Conservation (phyloP, 2,797 vertebrate species). For the Cyprinella venusta region DNA sequence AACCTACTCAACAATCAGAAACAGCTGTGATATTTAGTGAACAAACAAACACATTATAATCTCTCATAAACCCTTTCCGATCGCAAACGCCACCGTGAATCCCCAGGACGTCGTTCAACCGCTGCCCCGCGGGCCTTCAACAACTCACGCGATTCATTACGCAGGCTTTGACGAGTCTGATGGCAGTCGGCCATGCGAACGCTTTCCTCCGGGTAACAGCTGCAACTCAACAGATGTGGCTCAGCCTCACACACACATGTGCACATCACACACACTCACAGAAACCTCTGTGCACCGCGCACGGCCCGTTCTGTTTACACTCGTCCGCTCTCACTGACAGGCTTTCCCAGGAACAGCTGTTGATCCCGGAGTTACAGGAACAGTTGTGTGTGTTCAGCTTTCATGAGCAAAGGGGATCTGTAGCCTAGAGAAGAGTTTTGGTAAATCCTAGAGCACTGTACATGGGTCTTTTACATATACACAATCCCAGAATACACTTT, state of each 20-base stretch:
- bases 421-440: not conserved
- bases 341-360: not conserved
- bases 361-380: not conserved
- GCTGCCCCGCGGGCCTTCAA: not conserved
- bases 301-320: not conserved
- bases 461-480: not conserved
- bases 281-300: not conserved
- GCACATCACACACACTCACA: conserved; percentile 23
- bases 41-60: not conserved
- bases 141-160: conserved; percentile 5
- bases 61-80: not conserved
- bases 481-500: not conserved
- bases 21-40: not conserved
- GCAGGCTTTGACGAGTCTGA: not conserved
- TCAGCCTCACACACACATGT: not conserved
- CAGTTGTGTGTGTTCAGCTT: not conserved
- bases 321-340: not conserved
- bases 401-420: not conserved
- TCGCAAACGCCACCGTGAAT: not conserved
- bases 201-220: conserved; percentile 16
- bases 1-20: not conserved
- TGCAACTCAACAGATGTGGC: conserved; percentile 62
- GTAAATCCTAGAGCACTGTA: not conserved
- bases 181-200: not conserved
- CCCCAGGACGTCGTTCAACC: not conserved